Percentiles rank a stretch among this genome's conserved stretches.
Conservation (phyloP, 2,113 vertebrate species). For the Zosterops pallidus region DNA sequence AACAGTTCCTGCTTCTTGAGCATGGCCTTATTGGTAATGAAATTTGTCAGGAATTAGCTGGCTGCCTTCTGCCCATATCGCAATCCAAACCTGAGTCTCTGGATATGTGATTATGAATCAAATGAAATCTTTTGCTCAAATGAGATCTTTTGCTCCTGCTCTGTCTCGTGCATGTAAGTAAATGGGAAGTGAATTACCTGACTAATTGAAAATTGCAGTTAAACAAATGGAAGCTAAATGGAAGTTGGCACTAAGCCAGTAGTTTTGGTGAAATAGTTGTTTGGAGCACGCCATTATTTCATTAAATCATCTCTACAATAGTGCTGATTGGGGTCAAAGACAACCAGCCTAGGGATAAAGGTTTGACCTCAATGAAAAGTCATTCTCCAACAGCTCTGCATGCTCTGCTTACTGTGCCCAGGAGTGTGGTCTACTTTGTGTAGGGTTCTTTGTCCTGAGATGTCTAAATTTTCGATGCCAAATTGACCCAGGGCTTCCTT, state of each 20-base stretch:
- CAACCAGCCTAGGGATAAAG: background rate
- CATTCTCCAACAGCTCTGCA: background rate
- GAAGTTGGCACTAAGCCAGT: background rate
- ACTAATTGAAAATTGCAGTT: background rate
- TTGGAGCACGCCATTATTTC: background rate
- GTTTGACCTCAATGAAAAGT: background rate
- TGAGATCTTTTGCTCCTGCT: background rate
- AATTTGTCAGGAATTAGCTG: background rate
- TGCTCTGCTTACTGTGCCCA: rapidly evolving
- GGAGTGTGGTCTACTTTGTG: background rate
- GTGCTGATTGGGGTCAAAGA: background rate
- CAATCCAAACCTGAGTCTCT: background rate
- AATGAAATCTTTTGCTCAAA: background rate
- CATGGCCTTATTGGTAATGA: background rate
- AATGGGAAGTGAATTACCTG: background rate
- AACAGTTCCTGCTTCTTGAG: background rate
- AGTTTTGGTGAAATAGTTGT: background rate
- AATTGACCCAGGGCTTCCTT: background rate
- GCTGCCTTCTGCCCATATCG: background rate
- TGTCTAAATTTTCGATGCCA: background rate
- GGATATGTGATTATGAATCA: background rate
- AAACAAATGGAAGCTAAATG: background rate
- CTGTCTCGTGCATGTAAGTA: background rate
- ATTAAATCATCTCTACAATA: background rate
- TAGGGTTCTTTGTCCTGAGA: background rate